phyloP scores from a whole-genome alignment of 2,797 vertebrate genomes.

The Natrix natrix region DNA sequence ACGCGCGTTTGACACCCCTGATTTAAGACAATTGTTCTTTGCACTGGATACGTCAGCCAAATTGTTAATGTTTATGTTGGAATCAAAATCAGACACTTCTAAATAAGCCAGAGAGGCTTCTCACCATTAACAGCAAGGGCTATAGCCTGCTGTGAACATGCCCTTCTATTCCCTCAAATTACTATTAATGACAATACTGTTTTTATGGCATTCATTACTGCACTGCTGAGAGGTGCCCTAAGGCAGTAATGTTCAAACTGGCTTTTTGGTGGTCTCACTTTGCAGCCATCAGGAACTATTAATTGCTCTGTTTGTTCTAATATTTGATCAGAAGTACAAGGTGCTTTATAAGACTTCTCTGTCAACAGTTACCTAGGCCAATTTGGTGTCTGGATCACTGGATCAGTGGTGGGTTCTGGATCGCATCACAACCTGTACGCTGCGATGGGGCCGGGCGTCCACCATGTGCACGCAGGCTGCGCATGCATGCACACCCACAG shows the following conservation, averaged over 20 bases:
- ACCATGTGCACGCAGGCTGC: no score
- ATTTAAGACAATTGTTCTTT: not conserved
- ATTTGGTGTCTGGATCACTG: not conserved
- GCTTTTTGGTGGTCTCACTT: conserved; percentile 29
- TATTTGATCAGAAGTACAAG: not conserved
- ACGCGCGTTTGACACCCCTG: no score
- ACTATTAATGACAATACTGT: conserved; percentile 32
- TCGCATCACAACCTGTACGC: no score
- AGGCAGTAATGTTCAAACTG: conserved; percentile 30
- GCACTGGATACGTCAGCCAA: not conserved
- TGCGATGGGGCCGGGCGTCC: no score
- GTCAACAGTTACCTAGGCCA: not conserved
- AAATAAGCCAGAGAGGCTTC: not conserved
- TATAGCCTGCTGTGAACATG: conserved; percentile 36
- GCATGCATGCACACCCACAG: no score
- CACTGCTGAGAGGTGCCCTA: conserved; percentile 39
- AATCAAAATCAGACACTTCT: conserved; percentile 1
- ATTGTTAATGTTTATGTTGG: not conserved
- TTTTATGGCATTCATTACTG: conserved; percentile 39
- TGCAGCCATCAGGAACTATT: conserved; percentile 28
- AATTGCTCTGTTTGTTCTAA: conserved; percentile 23
- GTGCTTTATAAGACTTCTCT: not conserved
- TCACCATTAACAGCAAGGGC: conserved; percentile 22
- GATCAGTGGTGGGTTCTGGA: not conserved
- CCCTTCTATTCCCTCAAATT: conserved; percentile 12